A percentile compares a stretch with the other conserved stretches of the same genome.
phyloP scores from a whole-genome alignment of 2,888 invertebrate genomes.

The Cantharis rustica region DNA sequence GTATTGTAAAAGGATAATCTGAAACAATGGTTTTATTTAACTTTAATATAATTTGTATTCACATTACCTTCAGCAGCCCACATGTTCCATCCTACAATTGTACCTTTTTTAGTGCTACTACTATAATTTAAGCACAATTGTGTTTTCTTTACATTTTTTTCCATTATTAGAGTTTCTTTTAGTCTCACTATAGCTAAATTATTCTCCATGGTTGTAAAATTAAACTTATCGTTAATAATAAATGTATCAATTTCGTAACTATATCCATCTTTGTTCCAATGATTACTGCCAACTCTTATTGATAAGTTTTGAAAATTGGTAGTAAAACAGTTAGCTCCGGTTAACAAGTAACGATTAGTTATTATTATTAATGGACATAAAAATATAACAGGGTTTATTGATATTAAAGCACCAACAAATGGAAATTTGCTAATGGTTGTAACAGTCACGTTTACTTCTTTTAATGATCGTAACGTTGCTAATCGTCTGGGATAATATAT shows the following conservation, averaged over 20 bases:
- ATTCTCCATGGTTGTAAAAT: not conserved
- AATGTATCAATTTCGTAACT: conserved; percentile 1
- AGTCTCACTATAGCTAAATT: conserved; percentile 6
- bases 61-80: not conserved
- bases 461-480: not conserved
- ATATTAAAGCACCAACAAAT: conserved; percentile 11
- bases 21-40: not conserved
- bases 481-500: not conserved
- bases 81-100: conserved; percentile 5
- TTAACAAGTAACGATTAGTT: conserved; percentile 5
- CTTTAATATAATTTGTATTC: not conserved
- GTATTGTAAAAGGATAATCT: not conserved
- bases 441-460: not conserved
- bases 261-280: conserved; percentile 1
- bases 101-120: not conserved
- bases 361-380: conserved; percentile 8
- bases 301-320: not conserved
- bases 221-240: conserved; percentile 5
- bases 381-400: conserved; percentile 3
- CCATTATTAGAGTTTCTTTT: not conserved
- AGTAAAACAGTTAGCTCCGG: conserved; percentile 1
- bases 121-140: not conserved
- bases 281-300: conserved; percentile 1
- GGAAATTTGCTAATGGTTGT: conserved; percentile 6
- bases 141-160: not conserved